Evolutionary conservation across 1,140 invertebrate genomes (phyloP).

Genomic region (Drosophila leontia): DNA sequence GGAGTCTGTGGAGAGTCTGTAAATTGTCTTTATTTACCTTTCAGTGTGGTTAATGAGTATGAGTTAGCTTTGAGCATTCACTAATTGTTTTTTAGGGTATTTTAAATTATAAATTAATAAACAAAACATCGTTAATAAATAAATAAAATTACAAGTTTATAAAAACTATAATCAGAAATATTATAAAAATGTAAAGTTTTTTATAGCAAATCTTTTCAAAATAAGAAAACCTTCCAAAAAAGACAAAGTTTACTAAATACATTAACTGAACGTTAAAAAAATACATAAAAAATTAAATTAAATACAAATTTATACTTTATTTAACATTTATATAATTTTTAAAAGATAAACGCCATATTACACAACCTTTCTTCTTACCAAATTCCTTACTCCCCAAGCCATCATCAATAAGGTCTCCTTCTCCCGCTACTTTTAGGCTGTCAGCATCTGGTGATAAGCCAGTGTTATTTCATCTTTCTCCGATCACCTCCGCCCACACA

Average conservation of each 20-base stretch:
- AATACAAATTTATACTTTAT: neutral
- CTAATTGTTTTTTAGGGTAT: neutral
- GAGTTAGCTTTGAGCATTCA: neutral
- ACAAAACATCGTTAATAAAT: neutral
- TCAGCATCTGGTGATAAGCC: conserved; percentile 47
- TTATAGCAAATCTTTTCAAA: no score
- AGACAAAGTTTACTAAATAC: neutral
- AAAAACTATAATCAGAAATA: neutral
- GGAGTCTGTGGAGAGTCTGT: neutral
- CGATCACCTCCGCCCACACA: conserved; percentile 27
- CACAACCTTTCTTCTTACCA: neutral
- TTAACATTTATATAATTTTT: neutral
- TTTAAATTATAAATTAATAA: neutral
- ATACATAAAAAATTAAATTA: neutral
- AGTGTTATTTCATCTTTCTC: conserved; percentile 44
- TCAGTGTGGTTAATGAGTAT: neutral
- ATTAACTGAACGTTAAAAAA: neutral
- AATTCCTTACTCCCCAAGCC: neutral
- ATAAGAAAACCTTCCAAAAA: neutral
- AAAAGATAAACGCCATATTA: neutral
- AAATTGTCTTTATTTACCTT: neutral
- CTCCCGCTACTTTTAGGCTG: conserved; percentile 8
- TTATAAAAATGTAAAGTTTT: no score
- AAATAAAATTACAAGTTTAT: no score
- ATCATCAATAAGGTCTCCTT: conserved; percentile 33